Evolutionary conservation across 2,797 vertebrate species (phyloP).

Genomic region (Aplochiton taeniatus): DNA sequence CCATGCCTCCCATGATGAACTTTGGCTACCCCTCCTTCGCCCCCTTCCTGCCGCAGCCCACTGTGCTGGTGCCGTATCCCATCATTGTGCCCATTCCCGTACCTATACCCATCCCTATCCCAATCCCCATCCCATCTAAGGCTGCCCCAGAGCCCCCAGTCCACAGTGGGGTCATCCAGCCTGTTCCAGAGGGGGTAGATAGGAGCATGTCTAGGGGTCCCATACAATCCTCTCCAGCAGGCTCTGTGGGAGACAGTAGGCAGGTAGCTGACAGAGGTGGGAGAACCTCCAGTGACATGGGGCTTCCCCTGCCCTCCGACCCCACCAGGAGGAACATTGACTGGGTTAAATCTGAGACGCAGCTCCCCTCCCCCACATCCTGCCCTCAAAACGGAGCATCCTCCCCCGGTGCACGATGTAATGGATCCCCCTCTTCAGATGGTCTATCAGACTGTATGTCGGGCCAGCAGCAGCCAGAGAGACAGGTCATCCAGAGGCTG

Average conservation of each 20-base stretch:
- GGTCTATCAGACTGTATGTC: constrained; percentile 87
- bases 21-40: constrained; percentile 90
- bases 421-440: constrained; percentile 80
- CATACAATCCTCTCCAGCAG: constrained; percentile 47
- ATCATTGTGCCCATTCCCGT: constrained; percentile 94
- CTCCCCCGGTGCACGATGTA: constrained; percentile 77
- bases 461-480: constrained; percentile 78
- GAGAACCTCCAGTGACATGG: constrained; percentile 32
- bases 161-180: constrained; percentile 86
- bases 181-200: constrained; percentile 66
- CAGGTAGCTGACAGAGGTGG: constrained; percentile 43
- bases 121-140: constrained; percentile 86
- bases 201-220: constrained; percentile 48
- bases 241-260: constrained; percentile 46
- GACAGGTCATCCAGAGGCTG: constrained; percentile 92
- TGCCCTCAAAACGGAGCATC: constrained; percentile 57
- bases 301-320: constrained; percentile 52
- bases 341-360: constrained; percentile 70
- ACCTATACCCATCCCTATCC: constrained; percentile 95
- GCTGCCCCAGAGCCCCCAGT: constrained; percentile 81
- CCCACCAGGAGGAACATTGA: constrained; percentile 55
- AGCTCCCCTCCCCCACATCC: constrained; percentile 63
- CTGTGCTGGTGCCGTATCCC: constrained; percentile 93
- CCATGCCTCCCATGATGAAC: constrained; percentile 90
- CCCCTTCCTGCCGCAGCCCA: constrained; percentile 91